Evolutionary conservation across 2,113 vertebrate species (phyloP).

Genomic region (Pachypanchax playfairii): DNA sequence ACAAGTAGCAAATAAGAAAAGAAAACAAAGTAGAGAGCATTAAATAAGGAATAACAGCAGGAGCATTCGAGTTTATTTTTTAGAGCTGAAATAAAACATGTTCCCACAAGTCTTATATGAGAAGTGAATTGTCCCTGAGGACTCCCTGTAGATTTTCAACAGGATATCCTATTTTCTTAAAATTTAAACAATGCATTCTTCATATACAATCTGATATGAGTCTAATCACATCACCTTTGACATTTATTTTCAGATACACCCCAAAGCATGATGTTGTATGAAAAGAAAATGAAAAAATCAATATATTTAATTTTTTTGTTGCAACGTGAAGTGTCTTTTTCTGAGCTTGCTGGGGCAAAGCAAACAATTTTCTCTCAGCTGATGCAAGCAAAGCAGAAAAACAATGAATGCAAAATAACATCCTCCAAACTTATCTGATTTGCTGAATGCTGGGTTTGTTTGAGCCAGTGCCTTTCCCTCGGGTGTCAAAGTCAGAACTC

Average conservation of each 20-base stretch:
- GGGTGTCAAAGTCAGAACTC: constrained; percentile 41
- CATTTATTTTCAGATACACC: constrained; percentile 50
- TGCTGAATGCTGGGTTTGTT: constrained; percentile 62
- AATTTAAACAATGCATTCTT: constrained; percentile 17
- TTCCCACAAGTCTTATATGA: neutral
- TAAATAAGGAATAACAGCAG: neutral
- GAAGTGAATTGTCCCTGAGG: neutral
- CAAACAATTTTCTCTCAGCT: constrained; percentile 66
- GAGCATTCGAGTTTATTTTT: constrained; percentile 2
- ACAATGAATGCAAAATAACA: constrained; percentile 73
- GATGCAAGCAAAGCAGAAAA: constrained; percentile 76
- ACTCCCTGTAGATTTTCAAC: neutral
- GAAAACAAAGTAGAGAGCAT: neutral
- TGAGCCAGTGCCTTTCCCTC: constrained; percentile 42
- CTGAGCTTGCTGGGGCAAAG: constrained; percentile 47
- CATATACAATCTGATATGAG: constrained; percentile 33
- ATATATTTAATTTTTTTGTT: constrained; percentile 64
- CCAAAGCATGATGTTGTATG: constrained; percentile 37
- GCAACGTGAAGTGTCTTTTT: constrained; percentile 48
- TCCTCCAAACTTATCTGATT: constrained; percentile 67
- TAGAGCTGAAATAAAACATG: neutral
- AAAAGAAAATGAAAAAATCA: constrained; percentile 53
- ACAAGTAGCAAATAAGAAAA: neutral
- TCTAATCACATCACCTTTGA: constrained; percentile 40
- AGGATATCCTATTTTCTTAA: neutral